phyloP scores from a whole-genome alignment of 2,888 invertebrate species.

The Nomada ferruginata region DNA sequence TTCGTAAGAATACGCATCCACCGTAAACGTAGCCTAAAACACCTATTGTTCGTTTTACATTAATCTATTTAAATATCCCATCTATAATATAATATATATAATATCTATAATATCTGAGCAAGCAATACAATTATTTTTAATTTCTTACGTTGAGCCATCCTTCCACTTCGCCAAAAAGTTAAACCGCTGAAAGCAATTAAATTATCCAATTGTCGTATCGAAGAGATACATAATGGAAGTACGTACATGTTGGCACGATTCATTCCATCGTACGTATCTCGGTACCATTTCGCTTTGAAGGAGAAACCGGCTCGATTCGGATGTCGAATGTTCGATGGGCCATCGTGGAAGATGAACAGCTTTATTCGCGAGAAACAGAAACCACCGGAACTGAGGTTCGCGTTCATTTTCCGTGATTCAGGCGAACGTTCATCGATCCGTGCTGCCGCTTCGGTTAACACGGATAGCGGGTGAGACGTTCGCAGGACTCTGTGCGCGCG shows the following conservation, averaged over 20 bases:
- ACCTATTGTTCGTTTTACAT: neutral
- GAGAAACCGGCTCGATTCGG: neutral
- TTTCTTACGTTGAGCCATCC: too few species aligned
- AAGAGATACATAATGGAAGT: too few species aligned
- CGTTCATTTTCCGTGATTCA: slow-evolving; percentile 30
- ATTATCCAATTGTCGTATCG: neutral
- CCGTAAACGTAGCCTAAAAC: neutral
- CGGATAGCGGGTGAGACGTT: neutral
- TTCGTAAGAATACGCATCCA: too few species aligned
- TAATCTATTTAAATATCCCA: too few species aligned
- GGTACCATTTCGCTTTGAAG: neutral
- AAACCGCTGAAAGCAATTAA: neutral
- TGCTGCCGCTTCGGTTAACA: neutral
- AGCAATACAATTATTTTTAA: too few species aligned
- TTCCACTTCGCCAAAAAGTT: too few species aligned
- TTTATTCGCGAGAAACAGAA: slow-evolving; percentile 29
- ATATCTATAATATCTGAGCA: too few species aligned
- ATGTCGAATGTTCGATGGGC: neutral
- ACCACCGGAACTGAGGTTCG: neutral
- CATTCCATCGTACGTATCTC: neutral
- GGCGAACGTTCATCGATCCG: slow-evolving; percentile 20
- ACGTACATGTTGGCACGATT: neutral
- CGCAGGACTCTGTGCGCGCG: neutral
- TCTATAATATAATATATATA: too few species aligned
- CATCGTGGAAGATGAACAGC: slow-evolving; percentile 26